Evolutionary conservation across 2,113 vertebrate genomes (phyloP).

Genomic region (Macrotis lagotis): DNA sequence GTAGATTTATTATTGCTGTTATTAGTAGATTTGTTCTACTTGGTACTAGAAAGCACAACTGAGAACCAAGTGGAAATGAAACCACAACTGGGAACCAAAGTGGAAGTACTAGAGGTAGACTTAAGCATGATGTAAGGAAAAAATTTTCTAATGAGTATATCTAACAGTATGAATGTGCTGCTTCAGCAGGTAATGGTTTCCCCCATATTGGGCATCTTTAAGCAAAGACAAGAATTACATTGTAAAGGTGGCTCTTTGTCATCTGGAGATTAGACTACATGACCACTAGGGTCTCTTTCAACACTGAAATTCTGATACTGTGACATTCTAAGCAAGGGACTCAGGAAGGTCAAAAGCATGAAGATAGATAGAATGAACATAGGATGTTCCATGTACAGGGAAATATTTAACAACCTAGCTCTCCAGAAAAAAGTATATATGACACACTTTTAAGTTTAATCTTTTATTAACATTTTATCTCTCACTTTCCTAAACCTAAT

Average conservation of each 20-base stretch:
- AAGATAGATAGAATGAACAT: background rate
- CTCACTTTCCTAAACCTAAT: too few relatives aligned
- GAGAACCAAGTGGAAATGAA: background rate
- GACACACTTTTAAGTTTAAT: too few relatives aligned
- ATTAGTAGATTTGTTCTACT: background rate
- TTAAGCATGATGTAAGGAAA: background rate
- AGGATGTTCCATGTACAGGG: background rate
- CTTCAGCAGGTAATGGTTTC: background rate
- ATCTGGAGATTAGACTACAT: background rate
- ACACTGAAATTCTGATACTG: background rate
- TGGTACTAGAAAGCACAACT: background rate
- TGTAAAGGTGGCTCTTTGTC: background rate
- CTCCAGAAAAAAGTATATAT: too few relatives aligned
- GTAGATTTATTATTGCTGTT: background rate
- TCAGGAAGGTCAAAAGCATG: background rate
- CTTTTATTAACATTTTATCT: too few relatives aligned
- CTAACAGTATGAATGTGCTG: background rate
- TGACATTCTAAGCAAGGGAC: background rate
- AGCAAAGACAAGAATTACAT: background rate
- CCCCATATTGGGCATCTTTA: background rate
- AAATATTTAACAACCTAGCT: too few relatives aligned
- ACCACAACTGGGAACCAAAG: background rate
- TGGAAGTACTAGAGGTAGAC: background rate
- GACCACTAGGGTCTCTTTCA: background rate
- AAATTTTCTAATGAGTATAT: background rate